Conservation (phyloP, 2,888 invertebrate species). For the Ditula angustiorana region DNA sequence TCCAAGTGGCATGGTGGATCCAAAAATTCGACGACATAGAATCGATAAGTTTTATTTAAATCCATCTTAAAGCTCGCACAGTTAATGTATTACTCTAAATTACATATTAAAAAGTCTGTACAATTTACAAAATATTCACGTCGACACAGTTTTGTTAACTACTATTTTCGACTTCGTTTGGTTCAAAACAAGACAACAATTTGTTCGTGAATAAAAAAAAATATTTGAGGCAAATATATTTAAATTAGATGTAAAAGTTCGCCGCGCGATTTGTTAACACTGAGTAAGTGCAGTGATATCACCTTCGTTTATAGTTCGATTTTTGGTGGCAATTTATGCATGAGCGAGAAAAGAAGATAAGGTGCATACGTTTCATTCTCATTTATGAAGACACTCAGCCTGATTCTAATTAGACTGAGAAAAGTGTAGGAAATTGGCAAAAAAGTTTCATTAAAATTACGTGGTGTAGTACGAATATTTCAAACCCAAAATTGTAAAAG, state of each 20-base stretch:
- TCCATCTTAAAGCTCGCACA: background rate
- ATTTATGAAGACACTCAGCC: too few relatives aligned
- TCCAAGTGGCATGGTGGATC: background rate
- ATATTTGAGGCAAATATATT: background rate
- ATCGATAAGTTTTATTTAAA: background rate
- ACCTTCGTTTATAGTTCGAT: background rate
- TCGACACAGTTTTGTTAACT: too few relatives aligned
- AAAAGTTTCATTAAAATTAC: too few relatives aligned
- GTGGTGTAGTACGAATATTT: too few relatives aligned
- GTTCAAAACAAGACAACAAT: too few relatives aligned
- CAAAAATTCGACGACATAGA: background rate
- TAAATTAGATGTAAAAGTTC: background rate
- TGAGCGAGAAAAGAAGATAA: background rate
- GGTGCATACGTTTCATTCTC: too few relatives aligned
- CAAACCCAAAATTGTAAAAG: too few relatives aligned
- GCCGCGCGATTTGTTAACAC: background rate
- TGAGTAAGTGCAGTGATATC: background rate
- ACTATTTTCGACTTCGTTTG: background rate
- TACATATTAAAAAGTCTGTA: too few relatives aligned
- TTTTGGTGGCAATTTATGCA: background rate
- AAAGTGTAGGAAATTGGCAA: too few relatives aligned
- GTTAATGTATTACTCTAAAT: too few relatives aligned
- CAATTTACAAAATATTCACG: too few relatives aligned
- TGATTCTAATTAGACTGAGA: too few relatives aligned
- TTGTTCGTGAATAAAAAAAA: background rate